These are phyloP conservation scores for Calephelis nemesis DNA, from an alignment of 1,140 invertebrate species.

Conservation along the genomic window DNA sequence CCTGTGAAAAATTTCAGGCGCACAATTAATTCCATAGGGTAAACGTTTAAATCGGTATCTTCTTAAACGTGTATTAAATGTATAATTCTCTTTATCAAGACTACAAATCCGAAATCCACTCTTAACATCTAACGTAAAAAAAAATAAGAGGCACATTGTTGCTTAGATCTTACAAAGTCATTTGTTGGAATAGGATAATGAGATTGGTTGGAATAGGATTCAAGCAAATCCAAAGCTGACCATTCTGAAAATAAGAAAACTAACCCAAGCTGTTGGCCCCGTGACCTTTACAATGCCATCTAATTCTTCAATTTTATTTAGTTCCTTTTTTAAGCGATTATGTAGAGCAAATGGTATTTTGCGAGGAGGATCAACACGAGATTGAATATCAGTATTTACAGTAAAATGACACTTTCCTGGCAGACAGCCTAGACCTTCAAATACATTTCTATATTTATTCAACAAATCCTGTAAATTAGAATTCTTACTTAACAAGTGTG, in stretches of 20 bases:
- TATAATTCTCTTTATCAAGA: constrained; percentile 31
- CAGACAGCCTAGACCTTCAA: no score
- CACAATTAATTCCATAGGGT: constrained; percentile 30
- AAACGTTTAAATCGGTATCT: constrained; percentile 33
- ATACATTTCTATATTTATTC: no score
- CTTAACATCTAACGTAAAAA: constrained; percentile 33
- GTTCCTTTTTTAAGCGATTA: constrained; percentile 29
- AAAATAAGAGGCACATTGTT: constrained; percentile 34
- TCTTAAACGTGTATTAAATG: constrained; percentile 33
- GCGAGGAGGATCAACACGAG: constrained; percentile 14
- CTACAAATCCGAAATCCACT: constrained; percentile 37
- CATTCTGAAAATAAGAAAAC: constrained; percentile 28
- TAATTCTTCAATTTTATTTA: constrained; percentile 32
- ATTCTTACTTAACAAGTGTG: not conserved
- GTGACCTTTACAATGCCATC: constrained; percentile 14
- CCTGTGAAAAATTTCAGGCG: constrained; percentile 24
- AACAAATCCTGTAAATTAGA: no score
- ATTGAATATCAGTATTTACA: constrained; percentile 25
- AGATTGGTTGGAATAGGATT: constrained; percentile 57
- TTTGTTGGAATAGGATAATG: constrained; percentile 28
- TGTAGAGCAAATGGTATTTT: constrained; percentile 25
- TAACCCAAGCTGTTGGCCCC: constrained; percentile 30
- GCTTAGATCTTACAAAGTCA: constrained; percentile 29
- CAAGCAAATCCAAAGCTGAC: constrained; percentile 42
- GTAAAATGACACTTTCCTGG: not conserved